Percentiles rank a stretch among this genome's conserved stretches.
These are phyloP conservation scores for Arothron firmamentum DNA, from an alignment of 2,113 vertebrate species.

Conservation along the genomic window DNA sequence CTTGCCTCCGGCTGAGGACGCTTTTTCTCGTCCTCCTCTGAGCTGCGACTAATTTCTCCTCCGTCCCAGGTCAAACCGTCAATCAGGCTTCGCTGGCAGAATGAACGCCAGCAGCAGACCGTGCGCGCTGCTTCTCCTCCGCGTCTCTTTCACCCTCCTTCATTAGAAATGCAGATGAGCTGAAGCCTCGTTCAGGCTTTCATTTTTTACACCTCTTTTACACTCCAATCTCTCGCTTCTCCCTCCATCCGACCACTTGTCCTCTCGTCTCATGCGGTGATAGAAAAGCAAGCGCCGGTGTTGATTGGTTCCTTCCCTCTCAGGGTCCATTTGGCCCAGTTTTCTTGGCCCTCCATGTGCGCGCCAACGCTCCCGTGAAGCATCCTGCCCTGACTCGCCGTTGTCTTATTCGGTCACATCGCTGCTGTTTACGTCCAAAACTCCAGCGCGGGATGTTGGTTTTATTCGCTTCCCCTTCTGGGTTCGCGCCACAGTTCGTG, in stretches of 20 bases:
- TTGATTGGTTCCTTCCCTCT: constrained; percentile 47
- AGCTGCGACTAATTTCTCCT: constrained; percentile 44
- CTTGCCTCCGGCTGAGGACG: too few species aligned
- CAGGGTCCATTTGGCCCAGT: constrained; percentile 61
- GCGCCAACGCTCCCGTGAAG: constrained; percentile 18
- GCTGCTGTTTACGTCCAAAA: background rate
- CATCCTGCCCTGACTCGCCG: constrained; percentile 20
- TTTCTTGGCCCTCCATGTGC: constrained; percentile 14
- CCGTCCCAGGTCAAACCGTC: constrained; percentile 47
- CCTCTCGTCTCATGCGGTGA: background rate
- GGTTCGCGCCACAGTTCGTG: constrained; percentile 19
- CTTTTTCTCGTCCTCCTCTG: background rate
- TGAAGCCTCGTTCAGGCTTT: constrained; percentile 14
- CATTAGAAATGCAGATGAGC: constrained; percentile 62
- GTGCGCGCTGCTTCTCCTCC: background rate
- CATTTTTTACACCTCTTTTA: constrained; percentile 41
- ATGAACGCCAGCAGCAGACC: background rate
- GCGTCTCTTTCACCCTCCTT: constrained; percentile 16
- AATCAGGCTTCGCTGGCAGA: constrained; percentile 39
- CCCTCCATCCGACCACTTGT: background rate
- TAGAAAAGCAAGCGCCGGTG: constrained; percentile 19
- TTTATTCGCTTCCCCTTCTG: background rate
- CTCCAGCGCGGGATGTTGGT: constrained; percentile 2
- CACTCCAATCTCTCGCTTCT: constrained; percentile 18
- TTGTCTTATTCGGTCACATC: constrained; percentile 27